phyloP scores from a whole-genome alignment of 2,888 invertebrate species.

The Chirona hameri region DNA sequence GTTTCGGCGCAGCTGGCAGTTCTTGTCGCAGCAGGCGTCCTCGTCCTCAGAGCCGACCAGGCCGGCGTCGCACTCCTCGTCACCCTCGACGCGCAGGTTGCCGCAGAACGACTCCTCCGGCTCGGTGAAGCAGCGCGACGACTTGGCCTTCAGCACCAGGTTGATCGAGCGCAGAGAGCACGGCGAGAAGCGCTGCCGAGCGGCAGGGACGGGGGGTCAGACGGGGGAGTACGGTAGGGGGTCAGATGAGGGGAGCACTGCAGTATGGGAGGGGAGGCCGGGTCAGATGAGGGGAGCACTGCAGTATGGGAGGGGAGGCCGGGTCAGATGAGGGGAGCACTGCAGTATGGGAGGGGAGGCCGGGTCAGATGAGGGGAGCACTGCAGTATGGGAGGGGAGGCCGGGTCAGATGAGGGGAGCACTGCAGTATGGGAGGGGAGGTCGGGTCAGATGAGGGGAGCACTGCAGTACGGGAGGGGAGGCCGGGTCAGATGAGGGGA shows the following conservation, averaged over 20 bases:
- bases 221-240: background rate
- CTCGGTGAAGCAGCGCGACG: constrained; percentile 85
- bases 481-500: no score
- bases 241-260: background rate
- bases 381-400: no score
- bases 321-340: no score
- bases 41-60: constrained; percentile 87
- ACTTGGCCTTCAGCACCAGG: constrained; percentile 87
- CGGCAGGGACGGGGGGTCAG: background rate
- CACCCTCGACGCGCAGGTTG: constrained; percentile 89
- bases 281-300: no score
- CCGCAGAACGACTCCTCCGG: constrained; percentile 96
- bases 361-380: no score
- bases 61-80: constrained; percentile 96
- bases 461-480: no score
- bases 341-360: no score
- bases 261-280: no score
- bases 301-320: no score
- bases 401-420: no score
- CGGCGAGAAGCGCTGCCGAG: constrained; percentile 79
- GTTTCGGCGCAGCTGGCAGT: constrained; percentile 76
- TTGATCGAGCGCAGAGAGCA: constrained; percentile 89
- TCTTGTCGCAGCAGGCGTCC: constrained; percentile 88
- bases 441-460: no score
- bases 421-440: no score